Evolutionary conservation across 2,888 invertebrate genomes (phyloP).

Genomic region (Tiliacea citrago): DNA sequence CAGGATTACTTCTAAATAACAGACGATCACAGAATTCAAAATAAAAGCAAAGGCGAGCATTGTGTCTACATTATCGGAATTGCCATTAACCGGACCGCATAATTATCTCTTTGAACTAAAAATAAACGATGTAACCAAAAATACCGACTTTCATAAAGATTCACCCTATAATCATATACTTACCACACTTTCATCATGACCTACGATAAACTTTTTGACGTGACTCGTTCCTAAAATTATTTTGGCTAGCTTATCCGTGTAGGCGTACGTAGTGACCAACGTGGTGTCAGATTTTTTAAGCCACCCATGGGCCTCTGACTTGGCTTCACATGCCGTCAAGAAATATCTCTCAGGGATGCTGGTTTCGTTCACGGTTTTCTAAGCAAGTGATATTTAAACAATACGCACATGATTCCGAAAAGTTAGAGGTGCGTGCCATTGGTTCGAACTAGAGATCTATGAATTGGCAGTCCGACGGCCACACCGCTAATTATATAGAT

Average conservation of each 20-base stretch:
- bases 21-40: neutral
- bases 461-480: too few relatives aligned
- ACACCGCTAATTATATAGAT: neutral
- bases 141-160: constrained; percentile 6
- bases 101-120: constrained; percentile 40
- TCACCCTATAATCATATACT: constrained; percentile 14
- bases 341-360: too few relatives aligned
- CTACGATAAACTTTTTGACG: constrained; percentile 33
- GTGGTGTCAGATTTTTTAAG: too few relatives aligned
- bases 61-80: neutral
- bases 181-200: constrained; percentile 31
- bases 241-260: constrained; percentile 21
- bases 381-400: too few relatives aligned
- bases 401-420: too few relatives aligned
- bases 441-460: too few relatives aligned
- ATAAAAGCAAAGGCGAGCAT: neutral
- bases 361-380: too few relatives aligned
- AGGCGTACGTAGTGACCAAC: too few relatives aligned
- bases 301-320: too few relatives aligned
- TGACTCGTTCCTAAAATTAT: neutral
- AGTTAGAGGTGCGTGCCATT: too few relatives aligned
- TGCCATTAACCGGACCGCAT: constrained; percentile 14
- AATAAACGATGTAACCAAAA: constrained; percentile 19
- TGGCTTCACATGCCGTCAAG: too few relatives aligned
- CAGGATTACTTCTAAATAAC: constrained; percentile 9